A percentile compares a stretch with the other conserved stretches of the same genome.
Conservation (phyloP, 1,140 invertebrate species). For the Pseudomyrmex sp. region DNA sequence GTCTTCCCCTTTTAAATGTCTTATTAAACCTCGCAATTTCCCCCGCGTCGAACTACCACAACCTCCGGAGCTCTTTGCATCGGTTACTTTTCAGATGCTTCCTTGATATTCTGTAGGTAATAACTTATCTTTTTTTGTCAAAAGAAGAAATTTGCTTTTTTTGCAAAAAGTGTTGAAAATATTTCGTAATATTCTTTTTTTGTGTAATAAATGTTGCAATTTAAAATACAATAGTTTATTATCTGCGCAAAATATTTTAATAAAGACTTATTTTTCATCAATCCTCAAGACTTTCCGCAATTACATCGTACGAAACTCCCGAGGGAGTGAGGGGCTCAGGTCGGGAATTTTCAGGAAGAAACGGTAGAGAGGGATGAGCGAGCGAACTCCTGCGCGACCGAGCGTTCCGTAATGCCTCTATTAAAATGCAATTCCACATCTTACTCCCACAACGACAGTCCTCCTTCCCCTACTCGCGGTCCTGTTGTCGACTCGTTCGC, state of each 20-base stretch:
- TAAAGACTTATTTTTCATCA: too few species aligned
- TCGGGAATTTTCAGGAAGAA: background rate
- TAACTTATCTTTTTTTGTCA: slow-evolving; percentile 15
- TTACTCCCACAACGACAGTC: slow-evolving; percentile 32
- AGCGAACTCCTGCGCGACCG: slow-evolving; percentile 42
- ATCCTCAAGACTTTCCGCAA: too few species aligned
- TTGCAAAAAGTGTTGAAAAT: slow-evolving; percentile 29
- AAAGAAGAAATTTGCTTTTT: background rate
- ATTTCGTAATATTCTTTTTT: background rate
- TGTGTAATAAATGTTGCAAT: background rate
- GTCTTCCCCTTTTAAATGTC: slow-evolving; percentile 21
- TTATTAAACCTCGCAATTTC: slow-evolving; percentile 61
- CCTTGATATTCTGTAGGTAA: slow-evolving; percentile 18
- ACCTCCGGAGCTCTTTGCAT: background rate
- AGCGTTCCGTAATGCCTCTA: slow-evolving; percentile 73
- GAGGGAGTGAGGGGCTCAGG: too few species aligned
- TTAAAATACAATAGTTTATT: slow-evolving; percentile 12
- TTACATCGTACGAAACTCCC: too few species aligned
- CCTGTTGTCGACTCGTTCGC: slow-evolving; percentile 21
- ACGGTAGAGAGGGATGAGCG: background rate
- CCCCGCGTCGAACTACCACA: slow-evolving; percentile 19
- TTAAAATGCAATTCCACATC: slow-evolving; percentile 78
- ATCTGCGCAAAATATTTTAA: background rate
- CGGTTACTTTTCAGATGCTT: slow-evolving; percentile 20
- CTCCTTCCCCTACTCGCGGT: background rate